phyloP scores from a whole-genome alignment of 2,113 vertebrate genomes.

The Rhinolophus sinicus region DNA sequence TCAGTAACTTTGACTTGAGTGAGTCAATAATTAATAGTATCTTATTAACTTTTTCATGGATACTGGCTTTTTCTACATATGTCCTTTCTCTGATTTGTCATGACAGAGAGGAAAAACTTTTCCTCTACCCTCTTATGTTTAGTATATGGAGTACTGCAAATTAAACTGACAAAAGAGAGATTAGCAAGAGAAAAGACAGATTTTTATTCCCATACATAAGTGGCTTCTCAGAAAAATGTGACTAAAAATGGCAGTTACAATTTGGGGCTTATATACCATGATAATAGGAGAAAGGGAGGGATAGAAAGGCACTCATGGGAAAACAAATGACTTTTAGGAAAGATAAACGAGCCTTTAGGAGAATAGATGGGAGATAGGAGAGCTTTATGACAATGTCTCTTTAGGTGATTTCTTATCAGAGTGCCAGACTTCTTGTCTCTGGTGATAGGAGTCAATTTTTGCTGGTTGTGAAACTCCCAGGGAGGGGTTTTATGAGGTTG shows the following conservation, averaged over 20 bases:
- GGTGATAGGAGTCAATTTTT: background rate
- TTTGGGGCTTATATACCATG: background rate
- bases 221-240: slow-evolving; percentile 29
- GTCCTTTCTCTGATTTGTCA: background rate
- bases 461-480: background rate
- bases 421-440: slow-evolving; percentile 10
- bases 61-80: background rate
- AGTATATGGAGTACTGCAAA: background rate
- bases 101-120: background rate
- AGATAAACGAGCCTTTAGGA: background rate
- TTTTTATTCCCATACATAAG: background rate
- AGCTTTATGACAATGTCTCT: background rate
- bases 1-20: background rate
- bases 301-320: background rate
- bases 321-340: slow-evolving; percentile 38
- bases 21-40: background rate
- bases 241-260: slow-evolving; percentile 3
- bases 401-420: slow-evolving; percentile 20
- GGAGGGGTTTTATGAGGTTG: background rate
- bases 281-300: background rate
- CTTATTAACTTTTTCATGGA: background rate
- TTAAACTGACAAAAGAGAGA: slow-evolving; percentile 21
- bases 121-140: background rate
- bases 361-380: background rate
- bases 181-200: background rate